Base-by-base conservation (phyloP, 2,888 invertebrate genomes). In the Dysmachus trigonus region DNA sequence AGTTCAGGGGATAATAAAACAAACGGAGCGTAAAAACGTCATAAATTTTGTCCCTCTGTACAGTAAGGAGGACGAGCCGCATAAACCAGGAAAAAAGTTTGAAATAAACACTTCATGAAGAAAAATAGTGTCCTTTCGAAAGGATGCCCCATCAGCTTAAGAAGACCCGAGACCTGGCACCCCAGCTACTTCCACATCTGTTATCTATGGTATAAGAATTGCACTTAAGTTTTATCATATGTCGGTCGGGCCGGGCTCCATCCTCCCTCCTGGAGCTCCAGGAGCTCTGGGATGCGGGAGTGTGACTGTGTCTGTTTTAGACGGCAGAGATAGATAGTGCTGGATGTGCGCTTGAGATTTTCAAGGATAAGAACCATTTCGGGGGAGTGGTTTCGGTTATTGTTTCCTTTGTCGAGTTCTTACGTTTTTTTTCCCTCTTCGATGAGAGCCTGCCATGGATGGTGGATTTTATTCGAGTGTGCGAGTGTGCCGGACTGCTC, bases 1-100 rank as follows among this genome's bases (percentile, higher is more conserved):
- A 85, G 72, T 86, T 86, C 73, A n/a, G 31, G 84, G 86, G 33
- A 71, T 87, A 87, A 87, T 87, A 87, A 87, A 87, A 86, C 85
- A 87, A 87, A 87, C 86, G 87, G 87, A 87, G 87, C 87, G 87
- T 87, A 87, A 87, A 87, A 87, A 87, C 86, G 87, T 87, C 87
- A 87, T 87, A 87, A 87, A 87, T 87, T 87, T 86, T 73, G 76
- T 77, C 74, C 85, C 85, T 85, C 47, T 47, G n/a, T 74, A 53
- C 53, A 85, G 74, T 62, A 35, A 77, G 73, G 47, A 51, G 77
- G 72, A 72, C 47, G 71, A 35, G 47, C 31, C 27, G 38, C 41
- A 77, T 77, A 85, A 76, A 85, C 51, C 51, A 35, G 51, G 62
- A 85, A 85, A 85, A 84, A 76, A 85, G 73, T 85, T 84, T 73